These are phyloP conservation scores for Tetrax tetrax DNA, from an alignment of 2,113 vertebrate species.

Conservation along the genomic window DNA sequence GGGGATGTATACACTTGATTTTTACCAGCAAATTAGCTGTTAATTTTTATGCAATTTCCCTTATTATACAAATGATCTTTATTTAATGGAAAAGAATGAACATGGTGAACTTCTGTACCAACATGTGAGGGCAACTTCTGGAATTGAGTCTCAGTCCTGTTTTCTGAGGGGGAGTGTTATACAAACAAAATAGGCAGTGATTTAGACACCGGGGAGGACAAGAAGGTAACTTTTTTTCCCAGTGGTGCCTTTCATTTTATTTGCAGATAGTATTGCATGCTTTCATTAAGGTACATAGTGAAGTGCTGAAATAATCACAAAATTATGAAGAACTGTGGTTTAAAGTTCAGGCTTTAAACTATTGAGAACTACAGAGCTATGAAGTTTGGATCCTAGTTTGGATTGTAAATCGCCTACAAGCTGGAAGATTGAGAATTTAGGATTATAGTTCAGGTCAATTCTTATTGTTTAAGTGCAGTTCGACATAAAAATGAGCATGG, in stretches of 20 bases:
- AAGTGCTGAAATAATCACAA: neutral
- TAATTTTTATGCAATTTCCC: neutral
- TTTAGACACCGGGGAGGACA: neutral
- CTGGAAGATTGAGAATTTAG: neutral
- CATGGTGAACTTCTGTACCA: neutral
- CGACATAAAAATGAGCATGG: neutral
- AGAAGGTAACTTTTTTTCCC: neutral
- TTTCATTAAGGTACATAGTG: neutral
- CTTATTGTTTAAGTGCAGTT: neutral
- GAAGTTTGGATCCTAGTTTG: neutral
- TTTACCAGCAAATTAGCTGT: neutral
- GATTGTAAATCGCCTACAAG: neutral
- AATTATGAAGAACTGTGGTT: neutral
- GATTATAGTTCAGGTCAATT: neutral
- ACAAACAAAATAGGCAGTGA: neutral
- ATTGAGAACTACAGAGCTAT: neutral
- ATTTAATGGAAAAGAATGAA: neutral
- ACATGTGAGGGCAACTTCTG: neutral
- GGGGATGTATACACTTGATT: rapidly evolving
- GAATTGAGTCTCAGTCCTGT: neutral
- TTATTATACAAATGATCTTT: neutral
- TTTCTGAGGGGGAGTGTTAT: neutral
- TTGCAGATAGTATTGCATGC: neutral
- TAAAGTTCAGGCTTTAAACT: neutral
- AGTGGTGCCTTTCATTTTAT: neutral